Percentiles rank a stretch among this genome's conserved stretches.
These are phyloP conservation scores for Antheraea mylitta DNA, from an alignment of 1,140 invertebrate genomes.

Conservation along the genomic window DNA sequence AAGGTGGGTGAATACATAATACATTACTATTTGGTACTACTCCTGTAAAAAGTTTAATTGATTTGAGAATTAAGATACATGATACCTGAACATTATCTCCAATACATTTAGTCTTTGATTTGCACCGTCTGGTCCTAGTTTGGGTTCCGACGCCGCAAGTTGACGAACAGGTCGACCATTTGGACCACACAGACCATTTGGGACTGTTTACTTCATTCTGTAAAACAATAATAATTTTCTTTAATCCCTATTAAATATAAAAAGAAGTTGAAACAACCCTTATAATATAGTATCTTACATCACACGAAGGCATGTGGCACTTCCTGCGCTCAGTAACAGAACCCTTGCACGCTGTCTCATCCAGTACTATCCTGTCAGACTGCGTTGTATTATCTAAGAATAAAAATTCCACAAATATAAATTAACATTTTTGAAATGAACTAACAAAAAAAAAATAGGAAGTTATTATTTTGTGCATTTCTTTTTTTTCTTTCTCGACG, in stretches of 20 bases:
- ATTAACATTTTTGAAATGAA: too few species aligned
- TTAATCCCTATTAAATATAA: too few species aligned
- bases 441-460: too few species aligned
- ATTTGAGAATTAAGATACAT: conserved; percentile 5
- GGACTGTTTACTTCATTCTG: conserved; percentile 1
- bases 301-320: conserved; percentile 70
- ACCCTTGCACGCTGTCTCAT: conserved; percentile 62
- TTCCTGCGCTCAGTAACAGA: conserved; percentile 42
- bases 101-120: conserved; percentile 41
- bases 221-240: too few species aligned
- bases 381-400: conserved; percentile 48
- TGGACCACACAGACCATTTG: conserved; percentile 57
- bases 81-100: conserved; percentile 73
- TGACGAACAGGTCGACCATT: conserved; percentile 79
- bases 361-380: conserved; percentile 53
- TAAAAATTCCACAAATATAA: background rate
- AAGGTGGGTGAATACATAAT: too few species aligned
- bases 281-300: conserved; percentile 35
- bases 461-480: too few species aligned
- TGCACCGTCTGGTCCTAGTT: conserved; percentile 59
- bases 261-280: too few species aligned
- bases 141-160: conserved; percentile 79
- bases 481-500: too few species aligned
- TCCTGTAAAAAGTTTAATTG: too few species aligned
- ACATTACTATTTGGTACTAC: too few species aligned